Evolutionary conservation across 2,113 vertebrate genomes (phyloP), one percentile per base, ranked within the genome.

Genomic region (Lucifuga dentata): DNA sequence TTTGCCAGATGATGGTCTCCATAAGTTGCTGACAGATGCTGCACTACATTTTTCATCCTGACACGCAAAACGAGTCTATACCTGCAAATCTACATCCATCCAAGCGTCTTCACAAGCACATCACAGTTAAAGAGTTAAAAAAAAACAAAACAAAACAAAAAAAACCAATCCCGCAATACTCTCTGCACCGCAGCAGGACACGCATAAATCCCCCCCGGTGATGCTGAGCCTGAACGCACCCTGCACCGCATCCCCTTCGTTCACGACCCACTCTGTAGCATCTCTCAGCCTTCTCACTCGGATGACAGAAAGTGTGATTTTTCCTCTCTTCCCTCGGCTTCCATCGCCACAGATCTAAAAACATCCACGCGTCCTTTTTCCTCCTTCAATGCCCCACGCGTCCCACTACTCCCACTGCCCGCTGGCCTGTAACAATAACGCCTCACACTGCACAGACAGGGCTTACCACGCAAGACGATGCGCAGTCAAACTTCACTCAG

Each of bases 381-480:
- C 59, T 68, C 62, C 46, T 63, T 69, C 63, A 23, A 32, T 58
- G 46, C 68, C n/a, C 56, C 51, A 63, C 63, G 46, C 71, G 40
- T 53, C 65, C 74, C 68, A 53, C 55, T 57, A 55, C 49, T 81
- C 58, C 3, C 12, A 36, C 38, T 44, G 46, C 20, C 48, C 45
- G 12, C 60, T 21, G 73, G 62, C 59, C 66, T 72, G 5, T 43
- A 69, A 48, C 76, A 62, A 48, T 67, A 53, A 29, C 7, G 7
- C 26, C 62, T 58, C 45, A 24, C 65, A 81, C 75, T 64, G 76
- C 82, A 52, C 81, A 46, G 63, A 35, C 69, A 65, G 36, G 72
- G 53, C 88, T 89, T 84, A 90, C 89, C 88, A 60, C 87, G 74
- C 78, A 74, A 72, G 78, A 86, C 78, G 78, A 62, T 66, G 85